Evolutionary conservation across 1,140 invertebrate species (phyloP).

Genomic region (Lepidostoma basale): DNA sequence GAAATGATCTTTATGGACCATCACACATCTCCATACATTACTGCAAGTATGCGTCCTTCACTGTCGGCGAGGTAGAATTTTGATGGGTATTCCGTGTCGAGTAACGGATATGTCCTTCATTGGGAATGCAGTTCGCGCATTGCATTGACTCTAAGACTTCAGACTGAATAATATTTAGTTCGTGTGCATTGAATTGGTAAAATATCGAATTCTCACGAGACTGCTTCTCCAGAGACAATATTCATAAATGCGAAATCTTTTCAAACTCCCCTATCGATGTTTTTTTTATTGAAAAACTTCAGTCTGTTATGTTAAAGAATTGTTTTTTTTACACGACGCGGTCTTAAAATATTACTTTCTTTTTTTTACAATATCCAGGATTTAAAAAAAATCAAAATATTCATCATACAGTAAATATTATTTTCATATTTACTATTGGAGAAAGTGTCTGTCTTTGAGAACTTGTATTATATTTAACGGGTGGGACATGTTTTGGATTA

Average conservation of each 20-base stretch:
- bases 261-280: constrained; percentile 19
- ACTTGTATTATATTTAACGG: too few relatives aligned
- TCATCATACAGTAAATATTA: too few relatives aligned
- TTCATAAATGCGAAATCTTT: constrained; percentile 25
- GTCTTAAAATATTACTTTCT: constrained; percentile 18
- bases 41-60: background rate
- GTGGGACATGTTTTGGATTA: too few relatives aligned
- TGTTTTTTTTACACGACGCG: constrained; percentile 11
- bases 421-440: too few relatives aligned
- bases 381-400: too few relatives aligned
- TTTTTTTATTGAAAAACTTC: constrained; percentile 33
- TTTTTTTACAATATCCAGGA: background rate
- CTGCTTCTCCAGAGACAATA: constrained; percentile 31
- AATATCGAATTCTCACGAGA: constrained; percentile 10
- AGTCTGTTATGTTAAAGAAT: background rate
- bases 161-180: constrained; percentile 29
- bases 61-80: constrained; percentile 30
- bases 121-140: constrained; percentile 41
- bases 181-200: constrained; percentile 21
- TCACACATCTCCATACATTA: constrained; percentile 4
- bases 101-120: constrained; percentile 40
- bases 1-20: constrained; percentile 23
- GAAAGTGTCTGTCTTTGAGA: too few relatives aligned
- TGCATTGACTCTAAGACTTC: constrained; percentile 37
- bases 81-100: constrained; percentile 45